These are phyloP conservation scores for Odontamblyopus lacepedii DNA, from an alignment of 2,797 vertebrate genomes.

Conservation along the genomic window DNA sequence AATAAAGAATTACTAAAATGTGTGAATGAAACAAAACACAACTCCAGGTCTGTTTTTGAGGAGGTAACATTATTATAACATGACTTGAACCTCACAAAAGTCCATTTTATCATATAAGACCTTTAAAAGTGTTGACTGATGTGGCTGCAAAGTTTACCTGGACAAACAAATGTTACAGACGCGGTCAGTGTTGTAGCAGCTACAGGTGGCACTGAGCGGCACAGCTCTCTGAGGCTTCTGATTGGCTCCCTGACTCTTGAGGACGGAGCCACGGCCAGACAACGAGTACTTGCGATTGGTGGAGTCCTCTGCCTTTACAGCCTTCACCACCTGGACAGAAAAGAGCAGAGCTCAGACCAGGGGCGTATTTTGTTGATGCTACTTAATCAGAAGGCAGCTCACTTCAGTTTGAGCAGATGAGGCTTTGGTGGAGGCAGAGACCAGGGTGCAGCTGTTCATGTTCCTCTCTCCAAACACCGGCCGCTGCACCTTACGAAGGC, in stretches of 20 bases:
- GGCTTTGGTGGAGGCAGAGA: conserved; percentile 67
- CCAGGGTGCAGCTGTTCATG: conserved; percentile 84
- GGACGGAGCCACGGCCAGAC: conserved; percentile 70
- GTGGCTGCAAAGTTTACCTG: conserved; percentile 74
- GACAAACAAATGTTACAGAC: conserved; percentile 94
- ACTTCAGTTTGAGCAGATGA: conserved; percentile 80
- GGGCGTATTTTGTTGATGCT: background rate
- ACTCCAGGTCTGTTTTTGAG: too few species aligned
- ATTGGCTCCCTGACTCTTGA: conserved; percentile 66
- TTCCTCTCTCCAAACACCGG: conserved; percentile 96
- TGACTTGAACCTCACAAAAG: too few species aligned
- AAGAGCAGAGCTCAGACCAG: background rate
- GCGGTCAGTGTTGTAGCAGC: conserved; percentile 88
- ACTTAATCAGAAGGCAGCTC: conserved; percentile 10
- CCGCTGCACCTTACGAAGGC: conserved; percentile 78
- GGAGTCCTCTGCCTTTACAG: conserved; percentile 76
- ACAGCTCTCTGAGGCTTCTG: conserved; percentile 76
- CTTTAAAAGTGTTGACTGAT: too few species aligned
- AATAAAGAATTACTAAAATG: too few species aligned
- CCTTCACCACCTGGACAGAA: conserved; percentile 78
- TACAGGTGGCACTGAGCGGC: conserved; percentile 80
- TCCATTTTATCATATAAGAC: too few species aligned
- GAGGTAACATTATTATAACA: too few species aligned
- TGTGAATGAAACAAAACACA: too few species aligned
- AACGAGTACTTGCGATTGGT: conserved; percentile 71